Evolutionary conservation across 2,888 invertebrate genomes (phyloP), one percentile per base, ranked within the genome.

Genomic region (Artemia sinica): DNA sequence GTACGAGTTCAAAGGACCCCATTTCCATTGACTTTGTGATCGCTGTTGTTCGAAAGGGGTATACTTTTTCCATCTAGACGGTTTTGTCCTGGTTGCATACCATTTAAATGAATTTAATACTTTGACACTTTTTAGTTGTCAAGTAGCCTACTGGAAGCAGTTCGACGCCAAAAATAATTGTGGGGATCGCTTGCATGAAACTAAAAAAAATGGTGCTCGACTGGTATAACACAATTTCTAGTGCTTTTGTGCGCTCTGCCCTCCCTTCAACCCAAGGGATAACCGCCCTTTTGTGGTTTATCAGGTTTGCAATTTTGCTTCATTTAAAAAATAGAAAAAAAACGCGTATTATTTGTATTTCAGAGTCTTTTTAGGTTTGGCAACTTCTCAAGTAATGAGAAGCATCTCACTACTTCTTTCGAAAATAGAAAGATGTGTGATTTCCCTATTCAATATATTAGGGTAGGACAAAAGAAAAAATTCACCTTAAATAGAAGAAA

Each of bases 281-380:
- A n/a, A n/a, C 71, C 87, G 82, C 79, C 88, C 88, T 71, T 83
- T 85, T 76, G 87, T 88, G 71, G 77, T 79, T 69, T 86, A n/a
- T 85, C 82, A 88, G 87, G 88, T 88, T 84, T 80, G 77, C n/a
- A 49, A 50, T 14, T 41, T 76, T 70, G 12, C 49, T 66, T 67
- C 14, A 10, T n/a, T 67, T 66, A 58, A 28, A 28, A 28, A 28
- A 28, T 28, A 4, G 28, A n/a, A 28, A 28, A 28, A 28, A 28
- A 28, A 28, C 1, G 4, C 1, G 28, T 4, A 4, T 28, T 28
- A 28, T 28, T 28, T 28, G 28, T 28, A 28, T 28, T 28, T 28
- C n/a, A n/a, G 28, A 28, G 4, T 28, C 28, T 28, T 28, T 28
- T 28, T 28, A 28, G 28, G 28, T 28, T 28, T 28, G 28, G 28